phyloP scores from a whole-genome alignment of 2,113 vertebrate genomes.

The Epinephelus fuscoguttatus region DNA sequence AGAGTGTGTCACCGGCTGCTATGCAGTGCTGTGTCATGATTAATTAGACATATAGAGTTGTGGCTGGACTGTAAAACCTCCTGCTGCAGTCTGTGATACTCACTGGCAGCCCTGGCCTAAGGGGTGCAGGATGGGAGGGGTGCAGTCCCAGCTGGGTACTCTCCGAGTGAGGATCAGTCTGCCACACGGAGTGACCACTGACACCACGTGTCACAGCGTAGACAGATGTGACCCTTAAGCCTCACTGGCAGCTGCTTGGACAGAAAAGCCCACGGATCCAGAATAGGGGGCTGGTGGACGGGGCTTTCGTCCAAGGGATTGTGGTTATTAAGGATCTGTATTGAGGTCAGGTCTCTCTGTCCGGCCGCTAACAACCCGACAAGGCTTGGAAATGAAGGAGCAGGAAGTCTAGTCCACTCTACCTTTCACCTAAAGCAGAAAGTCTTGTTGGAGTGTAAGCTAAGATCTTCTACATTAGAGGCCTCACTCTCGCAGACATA shows the following conservation, averaged over 20 bases:
- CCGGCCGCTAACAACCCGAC: constrained; percentile 43
- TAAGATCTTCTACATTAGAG: constrained; percentile 42
- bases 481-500: constrained; percentile 42
- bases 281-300: constrained; percentile 39
- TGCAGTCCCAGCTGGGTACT: constrained; percentile 35
- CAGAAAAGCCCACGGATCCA: constrained; percentile 48
- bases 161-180: constrained; percentile 56
- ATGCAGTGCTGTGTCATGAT: constrained; percentile 41
- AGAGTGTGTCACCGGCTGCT: constrained; percentile 34
- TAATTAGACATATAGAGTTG: constrained; percentile 35
- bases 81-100: constrained; percentile 33
- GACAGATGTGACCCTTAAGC: constrained; percentile 80
- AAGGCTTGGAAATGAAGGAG: constrained; percentile 51
- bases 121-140: constrained; percentile 29
- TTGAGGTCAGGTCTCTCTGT: constrained; percentile 81
- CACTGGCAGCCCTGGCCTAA: constrained; percentile 47
- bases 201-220: constrained; percentile 70
- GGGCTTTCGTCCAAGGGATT: constrained; percentile 70
- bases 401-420: constrained; percentile 22
- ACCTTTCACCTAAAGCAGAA: constrained; percentile 55
- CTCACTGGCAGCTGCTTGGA: constrained; percentile 59
- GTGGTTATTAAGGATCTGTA: constrained; percentile 80
- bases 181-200: constrained; percentile 68
- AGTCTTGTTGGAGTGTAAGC: constrained; percentile 37
- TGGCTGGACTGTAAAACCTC: constrained; percentile 37